Evolutionary conservation across 2,797 vertebrate genomes (phyloP), one percentile per base, ranked within the genome.

Genomic region (Chrosomus eos): DNA sequence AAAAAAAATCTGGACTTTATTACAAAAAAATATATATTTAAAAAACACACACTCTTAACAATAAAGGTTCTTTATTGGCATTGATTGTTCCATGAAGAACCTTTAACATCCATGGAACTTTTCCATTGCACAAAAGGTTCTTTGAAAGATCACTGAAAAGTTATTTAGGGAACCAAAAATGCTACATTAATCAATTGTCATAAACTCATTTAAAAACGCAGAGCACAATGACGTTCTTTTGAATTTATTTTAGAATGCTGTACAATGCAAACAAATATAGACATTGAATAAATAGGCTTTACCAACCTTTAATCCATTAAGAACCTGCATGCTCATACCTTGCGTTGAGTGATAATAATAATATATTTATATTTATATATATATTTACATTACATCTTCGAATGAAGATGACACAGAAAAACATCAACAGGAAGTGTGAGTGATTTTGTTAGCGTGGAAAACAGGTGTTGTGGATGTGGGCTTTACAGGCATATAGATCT

Each of bases 391-490:
- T n/a, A n/a, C n/a, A 55, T 73, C 70, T 38, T 26, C 1, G 26
- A 58, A 76, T 64, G 11, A 68, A 7, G 43, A 72, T 85, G 82
- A 87, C 84, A 84, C 66, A 86, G 66, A 87, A 87, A 85, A 64
- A 74, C 60, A 88, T 74, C 76, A 84, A 64, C 51, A 86, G 88
- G 87, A 89, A 87, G 74, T 87, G 84, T 71, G 74, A 80, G 88
- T 80, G 88, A 89, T 90, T 89, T 87, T 75, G 75, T 82, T 81
- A 73, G 79, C 84, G 84, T 90, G 90, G 90, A 91, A 90, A 91
- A 85, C 91, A 92, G 89, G 89, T 92, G 90, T 60, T 75, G 85
- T 91, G 91, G 90, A 90, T 85, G 90, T 89, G 87, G 90, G 36
- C 51, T 67, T 74, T 36, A 58, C 74, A 83, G 48, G 11, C 71